Base-by-base conservation (phyloP, 2,888 invertebrate species). In the Aphodius granarius region DNA sequence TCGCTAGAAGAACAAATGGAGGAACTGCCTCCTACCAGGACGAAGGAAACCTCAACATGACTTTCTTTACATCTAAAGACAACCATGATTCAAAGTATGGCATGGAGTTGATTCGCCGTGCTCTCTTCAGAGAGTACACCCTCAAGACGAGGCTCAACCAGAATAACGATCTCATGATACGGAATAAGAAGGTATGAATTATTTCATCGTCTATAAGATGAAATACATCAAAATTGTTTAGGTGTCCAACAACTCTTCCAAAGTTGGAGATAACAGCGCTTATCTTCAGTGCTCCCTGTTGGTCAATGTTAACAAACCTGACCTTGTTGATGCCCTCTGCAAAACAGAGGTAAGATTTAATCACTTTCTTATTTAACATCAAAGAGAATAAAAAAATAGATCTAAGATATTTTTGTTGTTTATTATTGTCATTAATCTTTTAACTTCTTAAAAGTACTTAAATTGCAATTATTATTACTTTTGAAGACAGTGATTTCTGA, bases 271-370 rank as follows among this genome's bases (percentile, higher is more conserved):
- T 80, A 91, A 93, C 9, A 94, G 94, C 84, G 95, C 96, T n/a
- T 99, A 99, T 89, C 99, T 99, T 86, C 99, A 99, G 87, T 97
- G 97, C 88, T 99, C 99, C 3, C 90, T 99, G 80, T 90, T 98
- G 85, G 94, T 98, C 78, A 92, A 95, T 84, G 94, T 94, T 78
- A 93, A 97, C 85, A 94, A 95, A 88, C 86, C 90, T 79, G 90
- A 92, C 85, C 89, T 96, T 85, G 92, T 91, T 81, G 89, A 91
- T 81, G 91, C 94, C 75, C 90, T 96, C 77, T 91, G 92, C 77
- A 94, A 92, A 86, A 91, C 92, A 85, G 92, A 94, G 89, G 95
- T 95, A 89, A 90, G 88, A 43, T 43, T 2, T 13, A 9, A 43
- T 43, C 6, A 23, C n/a, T n/a, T 23, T 43, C 6, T 43, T 43